Conservation (phyloP, 2,113 vertebrate species). For the Setophaga coronata region DNA sequence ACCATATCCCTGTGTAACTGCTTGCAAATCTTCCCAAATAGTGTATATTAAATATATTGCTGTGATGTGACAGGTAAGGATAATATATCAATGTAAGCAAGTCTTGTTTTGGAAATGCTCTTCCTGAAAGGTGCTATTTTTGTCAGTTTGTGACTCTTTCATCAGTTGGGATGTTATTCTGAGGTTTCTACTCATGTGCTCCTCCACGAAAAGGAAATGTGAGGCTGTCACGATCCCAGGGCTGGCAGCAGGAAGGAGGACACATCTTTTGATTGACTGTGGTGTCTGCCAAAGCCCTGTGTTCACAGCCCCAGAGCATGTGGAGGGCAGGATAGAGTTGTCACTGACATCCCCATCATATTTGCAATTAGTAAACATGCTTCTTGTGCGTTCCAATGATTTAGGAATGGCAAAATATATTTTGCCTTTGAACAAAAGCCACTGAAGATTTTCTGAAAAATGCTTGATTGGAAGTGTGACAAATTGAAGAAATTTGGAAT, state of each 20-base stretch:
- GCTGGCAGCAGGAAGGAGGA: neutral
- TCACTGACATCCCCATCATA: neutral
- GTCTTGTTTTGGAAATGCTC: neutral
- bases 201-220: neutral
- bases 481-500: conserved; percentile 15
- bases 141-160: neutral
- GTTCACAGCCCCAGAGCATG: neutral
- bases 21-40: neutral
- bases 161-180: neutral
- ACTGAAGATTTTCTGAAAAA: conserved; percentile 30
- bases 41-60: neutral
- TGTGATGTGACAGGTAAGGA: neutral
- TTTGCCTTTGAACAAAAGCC: conserved; percentile 31
- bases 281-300: neutral
- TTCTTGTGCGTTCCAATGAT: neutral
- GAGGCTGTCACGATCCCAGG: fast-evolving
- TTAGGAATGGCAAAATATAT: neutral
- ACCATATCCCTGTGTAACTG: neutral
- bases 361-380: conserved; percentile 2
- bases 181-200: neutral
- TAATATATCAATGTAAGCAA: neutral
- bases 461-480: neutral
- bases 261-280: neutral
- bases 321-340: conserved; percentile 20
- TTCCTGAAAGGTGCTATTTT: neutral